A percentile compares a stretch with the other conserved stretches of the same genome.
Evolutionary conservation across 1,140 invertebrate species (phyloP).

Genomic region (Penaeus indicus): DNA sequence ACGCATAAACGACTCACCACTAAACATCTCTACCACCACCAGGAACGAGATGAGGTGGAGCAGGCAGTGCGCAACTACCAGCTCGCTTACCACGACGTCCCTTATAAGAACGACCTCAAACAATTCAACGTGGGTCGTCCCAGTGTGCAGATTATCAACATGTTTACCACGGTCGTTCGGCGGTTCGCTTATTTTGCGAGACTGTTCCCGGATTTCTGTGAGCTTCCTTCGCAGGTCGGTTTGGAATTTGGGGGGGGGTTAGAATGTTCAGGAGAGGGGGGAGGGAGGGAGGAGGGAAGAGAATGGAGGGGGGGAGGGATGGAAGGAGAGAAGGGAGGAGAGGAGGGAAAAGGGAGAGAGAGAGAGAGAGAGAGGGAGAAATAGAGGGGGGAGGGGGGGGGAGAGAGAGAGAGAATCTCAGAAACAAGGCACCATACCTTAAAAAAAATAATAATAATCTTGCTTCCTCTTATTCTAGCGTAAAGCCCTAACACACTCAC

Average conservation of each 20-base stretch:
- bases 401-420: too few species aligned
- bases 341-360: too few species aligned
- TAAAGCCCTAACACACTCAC: too few species aligned
- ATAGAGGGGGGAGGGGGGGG: too few species aligned
- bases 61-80: conserved; percentile 44
- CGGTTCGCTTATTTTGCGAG: conserved; percentile 49
- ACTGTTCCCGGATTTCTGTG: conserved; percentile 46
- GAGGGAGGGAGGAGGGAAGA: neutral
- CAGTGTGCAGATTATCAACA: conserved; percentile 42
- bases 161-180: conserved; percentile 48
- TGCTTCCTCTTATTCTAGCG: too few species aligned
- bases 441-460: too few species aligned
- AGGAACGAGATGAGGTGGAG: conserved; percentile 53
- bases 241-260: neutral
- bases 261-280: neutral
- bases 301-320: too few species aligned
- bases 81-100: conserved; percentile 31
- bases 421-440: too few species aligned
- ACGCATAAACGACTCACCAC: too few species aligned
- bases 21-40: neutral
- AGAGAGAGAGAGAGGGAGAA: too few species aligned
- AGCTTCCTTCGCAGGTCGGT: conserved; percentile 40
- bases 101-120: conserved; percentile 9
- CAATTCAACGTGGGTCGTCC: conserved; percentile 24
- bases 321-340: too few species aligned